Conservation (phyloP, 2,888 invertebrate genomes). For the Xylophagus ater region DNA sequence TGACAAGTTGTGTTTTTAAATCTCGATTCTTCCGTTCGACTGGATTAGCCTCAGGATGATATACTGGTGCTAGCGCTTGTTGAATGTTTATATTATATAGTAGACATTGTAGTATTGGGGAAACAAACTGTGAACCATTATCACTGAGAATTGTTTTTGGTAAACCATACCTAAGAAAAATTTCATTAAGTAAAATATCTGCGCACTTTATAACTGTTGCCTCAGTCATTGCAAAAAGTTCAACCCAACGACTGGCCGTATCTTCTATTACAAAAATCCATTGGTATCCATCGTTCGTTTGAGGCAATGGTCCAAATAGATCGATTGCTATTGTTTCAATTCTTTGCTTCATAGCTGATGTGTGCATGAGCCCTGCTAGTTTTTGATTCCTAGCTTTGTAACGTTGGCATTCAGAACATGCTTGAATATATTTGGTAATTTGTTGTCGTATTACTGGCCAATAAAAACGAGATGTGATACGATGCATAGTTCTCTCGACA, state of each 20-base stretch:
- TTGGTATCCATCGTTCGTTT: conserved; percentile 16
- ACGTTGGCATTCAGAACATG: conserved; percentile 25
- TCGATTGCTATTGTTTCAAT: too few species aligned
- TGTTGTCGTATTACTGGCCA: conserved; percentile 24
- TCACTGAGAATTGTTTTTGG: conserved; percentile 28
- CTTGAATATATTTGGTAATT: conserved; percentile 21
- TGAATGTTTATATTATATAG: conserved; percentile 23
- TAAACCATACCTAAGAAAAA: conserved; percentile 25
- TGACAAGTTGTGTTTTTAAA: conserved; percentile 25
- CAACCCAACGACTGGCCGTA: conserved; percentile 22
- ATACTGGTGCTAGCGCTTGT: conserved; percentile 20
- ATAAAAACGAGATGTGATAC: conserved; percentile 20
- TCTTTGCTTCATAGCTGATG: conserved; percentile 21
- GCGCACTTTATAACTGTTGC: conserved; percentile 27
- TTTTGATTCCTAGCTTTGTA: conserved; percentile 27
- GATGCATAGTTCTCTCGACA: conserved; percentile 16
- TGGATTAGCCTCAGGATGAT: conserved; percentile 27
- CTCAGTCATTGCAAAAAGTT: conserved; percentile 24
- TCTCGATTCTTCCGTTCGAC: conserved; percentile 24
- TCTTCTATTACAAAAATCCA: conserved; percentile 24
- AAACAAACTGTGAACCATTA: conserved; percentile 30
- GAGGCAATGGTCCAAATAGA: conserved; percentile 17
- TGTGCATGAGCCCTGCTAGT: conserved; percentile 27
- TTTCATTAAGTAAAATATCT: conserved; percentile 18
- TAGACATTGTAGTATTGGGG: too few species aligned